These are phyloP conservation scores for Calliopum simillimum DNA, from an alignment of 2,888 invertebrate species.

Conservation along the genomic window DNA sequence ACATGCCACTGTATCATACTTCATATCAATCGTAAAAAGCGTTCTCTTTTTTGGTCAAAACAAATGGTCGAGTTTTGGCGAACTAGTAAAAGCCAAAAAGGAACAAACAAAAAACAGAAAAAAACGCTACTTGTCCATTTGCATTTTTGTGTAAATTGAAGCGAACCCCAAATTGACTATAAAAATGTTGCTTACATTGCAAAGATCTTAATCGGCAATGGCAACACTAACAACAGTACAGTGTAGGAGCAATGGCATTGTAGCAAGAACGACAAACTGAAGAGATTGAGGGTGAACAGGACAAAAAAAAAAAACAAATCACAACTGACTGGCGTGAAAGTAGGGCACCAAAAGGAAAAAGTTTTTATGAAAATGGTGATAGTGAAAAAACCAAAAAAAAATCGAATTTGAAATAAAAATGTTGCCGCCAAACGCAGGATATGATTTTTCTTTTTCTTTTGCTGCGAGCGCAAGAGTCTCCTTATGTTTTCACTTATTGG, in stretches of 20 bases:
- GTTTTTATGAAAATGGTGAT: neutral
- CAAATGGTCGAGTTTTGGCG: too few relatives aligned
- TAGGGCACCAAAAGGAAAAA: too few relatives aligned
- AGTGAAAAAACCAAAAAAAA: neutral
- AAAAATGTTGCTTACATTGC: slow-evolving; percentile 65
- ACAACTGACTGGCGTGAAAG: slow-evolving; percentile 14
- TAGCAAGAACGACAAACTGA: slow-evolving; percentile 2
- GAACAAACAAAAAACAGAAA: too few relatives aligned
- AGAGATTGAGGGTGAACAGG: neutral
- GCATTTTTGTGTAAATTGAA: slow-evolving; percentile 41
- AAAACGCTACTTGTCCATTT: neutral
- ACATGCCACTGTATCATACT: too few relatives aligned
- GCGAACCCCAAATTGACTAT: slow-evolving; percentile 61
- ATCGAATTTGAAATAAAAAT: slow-evolving; percentile 15
- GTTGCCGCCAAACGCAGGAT: neutral
- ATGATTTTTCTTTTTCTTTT: neutral
- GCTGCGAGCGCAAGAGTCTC: neutral
- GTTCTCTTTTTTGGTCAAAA: too few relatives aligned
- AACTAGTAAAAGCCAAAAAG: too few relatives aligned
- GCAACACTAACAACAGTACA: slow-evolving; percentile 17
- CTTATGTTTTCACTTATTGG: slow-evolving; percentile 29
- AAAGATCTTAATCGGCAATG: slow-evolving; percentile 39
- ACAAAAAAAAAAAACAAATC: slow-evolving; percentile 11
- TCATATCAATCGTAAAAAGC: too few relatives aligned
- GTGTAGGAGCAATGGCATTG: slow-evolving; percentile 13